These are phyloP conservation scores for Lycaena phlaeas DNA, from an alignment of 2,888 invertebrate species.

Conservation along the genomic window DNA sequence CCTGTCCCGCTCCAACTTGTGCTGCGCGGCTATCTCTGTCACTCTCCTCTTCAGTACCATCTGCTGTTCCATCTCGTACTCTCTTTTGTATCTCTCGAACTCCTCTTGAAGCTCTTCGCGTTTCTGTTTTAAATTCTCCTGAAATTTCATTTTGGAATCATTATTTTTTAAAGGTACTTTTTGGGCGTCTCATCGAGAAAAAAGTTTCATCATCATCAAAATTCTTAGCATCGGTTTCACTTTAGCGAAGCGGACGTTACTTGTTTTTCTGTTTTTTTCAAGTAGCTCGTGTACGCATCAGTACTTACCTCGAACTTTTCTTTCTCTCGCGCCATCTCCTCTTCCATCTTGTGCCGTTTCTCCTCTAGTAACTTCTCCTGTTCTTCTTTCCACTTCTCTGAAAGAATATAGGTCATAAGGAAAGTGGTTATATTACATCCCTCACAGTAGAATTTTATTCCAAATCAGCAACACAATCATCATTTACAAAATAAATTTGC, in stretches of 20 bases:
- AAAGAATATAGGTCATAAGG: slow-evolving; percentile 12
- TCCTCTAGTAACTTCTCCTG: slow-evolving; percentile 44
- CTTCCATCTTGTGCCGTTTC: slow-evolving; percentile 37
- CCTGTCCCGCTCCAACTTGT: slow-evolving; percentile 81
- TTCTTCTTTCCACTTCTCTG: slow-evolving; percentile 51
- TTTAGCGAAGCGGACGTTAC: too few species aligned
- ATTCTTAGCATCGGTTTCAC: too few species aligned
- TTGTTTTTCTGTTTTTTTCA: too few species aligned
- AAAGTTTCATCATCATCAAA: too few species aligned
- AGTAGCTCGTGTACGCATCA: too few species aligned
- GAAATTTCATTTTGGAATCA: slow-evolving; percentile 9
- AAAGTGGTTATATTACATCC: not conserved
- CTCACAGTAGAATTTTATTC: too few species aligned
- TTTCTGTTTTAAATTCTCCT: slow-evolving; percentile 65
- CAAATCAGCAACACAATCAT: too few species aligned
- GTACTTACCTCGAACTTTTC: slow-evolving; percentile 43
- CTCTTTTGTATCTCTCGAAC: slow-evolving; percentile 76
- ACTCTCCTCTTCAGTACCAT: slow-evolving; percentile 77
- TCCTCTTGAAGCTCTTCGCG: slow-evolving; percentile 75
- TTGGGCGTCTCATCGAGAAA: too few species aligned
- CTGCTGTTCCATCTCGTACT: slow-evolving; percentile 75
- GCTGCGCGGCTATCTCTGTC: slow-evolving; percentile 77
- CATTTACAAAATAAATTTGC: too few species aligned
- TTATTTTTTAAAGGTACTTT: too few species aligned
- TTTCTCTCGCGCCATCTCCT: slow-evolving; percentile 38